A percentile compares a stretch with the other conserved stretches of the same genome.
phyloP scores from a whole-genome alignment of 2,888 invertebrate species.

The Campoletis raptor region DNA sequence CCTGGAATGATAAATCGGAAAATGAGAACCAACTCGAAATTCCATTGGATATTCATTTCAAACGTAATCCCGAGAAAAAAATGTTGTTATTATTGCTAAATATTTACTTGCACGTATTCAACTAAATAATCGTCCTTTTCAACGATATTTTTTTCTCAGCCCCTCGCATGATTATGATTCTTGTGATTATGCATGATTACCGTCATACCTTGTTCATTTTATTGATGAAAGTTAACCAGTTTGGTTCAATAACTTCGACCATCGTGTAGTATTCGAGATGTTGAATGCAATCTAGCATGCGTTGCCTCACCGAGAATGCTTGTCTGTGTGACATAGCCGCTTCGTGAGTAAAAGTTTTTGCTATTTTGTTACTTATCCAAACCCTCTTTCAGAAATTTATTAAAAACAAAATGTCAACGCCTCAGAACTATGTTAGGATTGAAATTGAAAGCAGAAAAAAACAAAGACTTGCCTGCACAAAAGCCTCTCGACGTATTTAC shows the following conservation, averaged over 20 bases:
- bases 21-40: not conserved
- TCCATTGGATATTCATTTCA: not conserved
- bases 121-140: no score
- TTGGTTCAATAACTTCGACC: slow-evolving; percentile 98
- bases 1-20: slow-evolving; percentile 85
- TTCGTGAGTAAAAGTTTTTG: slow-evolving; percentile 90
- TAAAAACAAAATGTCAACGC: not conserved
- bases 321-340: slow-evolving; percentile 92
- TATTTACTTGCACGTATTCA: no score
- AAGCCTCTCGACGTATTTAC: slow-evolving; percentile 97
- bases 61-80: not conserved
- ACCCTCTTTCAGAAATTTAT: slow-evolving; percentile 87
- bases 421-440: not conserved
- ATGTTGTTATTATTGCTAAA: no score
- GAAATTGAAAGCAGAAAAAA: slow-evolving; percentile 28
- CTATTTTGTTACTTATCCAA: slow-evolving; percentile 96
- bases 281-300: slow-evolving; percentile 98
- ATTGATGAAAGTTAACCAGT: slow-evolving; percentile 95
- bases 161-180: no score
- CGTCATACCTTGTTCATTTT: slow-evolving; percentile 92
- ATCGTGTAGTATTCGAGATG: slow-evolving; percentile 99
- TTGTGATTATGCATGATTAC: no score
- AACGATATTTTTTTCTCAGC: no score
- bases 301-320: slow-evolving; percentile 95
- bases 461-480: slow-evolving; percentile 89